These are phyloP conservation scores for Sigmodon hispidus DNA, from an alignment of 2,113 vertebrate species.

Conservation along the genomic window DNA sequence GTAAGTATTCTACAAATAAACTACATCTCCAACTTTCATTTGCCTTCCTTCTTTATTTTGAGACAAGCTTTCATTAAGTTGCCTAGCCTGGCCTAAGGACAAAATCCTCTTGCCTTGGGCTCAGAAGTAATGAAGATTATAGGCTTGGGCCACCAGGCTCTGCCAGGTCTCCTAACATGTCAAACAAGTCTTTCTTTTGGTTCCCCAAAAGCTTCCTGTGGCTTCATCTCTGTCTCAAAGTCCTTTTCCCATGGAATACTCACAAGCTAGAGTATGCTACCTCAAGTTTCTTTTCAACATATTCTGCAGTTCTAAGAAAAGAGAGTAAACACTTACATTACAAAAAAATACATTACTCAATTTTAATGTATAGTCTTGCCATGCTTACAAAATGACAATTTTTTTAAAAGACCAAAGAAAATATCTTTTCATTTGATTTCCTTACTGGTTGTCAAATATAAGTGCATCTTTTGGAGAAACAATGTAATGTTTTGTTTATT, in stretches of 20 bases:
- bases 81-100: not conserved
- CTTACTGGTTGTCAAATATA: not conserved
- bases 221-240: not conserved
- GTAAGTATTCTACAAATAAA: not conserved
- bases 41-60: not conserved
- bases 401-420: constrained; percentile 24
- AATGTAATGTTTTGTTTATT: not conserved
- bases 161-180: not conserved
- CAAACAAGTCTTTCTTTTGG: not conserved
- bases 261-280: not conserved
- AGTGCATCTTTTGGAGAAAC: not conserved
- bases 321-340: constrained; percentile 35
- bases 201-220: constrained; percentile 20
- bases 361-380: constrained; percentile 23
- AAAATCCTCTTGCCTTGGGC: not conserved
- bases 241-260: not conserved
- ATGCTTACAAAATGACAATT: not conserved
- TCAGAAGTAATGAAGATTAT: not conserved
- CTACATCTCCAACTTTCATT: not conserved
- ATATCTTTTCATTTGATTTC: not conserved
- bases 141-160: not conserved
- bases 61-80: not conserved
- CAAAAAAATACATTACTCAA: not conserved
- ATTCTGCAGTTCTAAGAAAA: constrained; percentile 26
- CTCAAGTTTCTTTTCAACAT: constrained; percentile 26